These are phyloP conservation scores for Zootermopsis nevadensis DNA, from an alignment of 2,888 invertebrate species.

Conservation along the genomic window DNA sequence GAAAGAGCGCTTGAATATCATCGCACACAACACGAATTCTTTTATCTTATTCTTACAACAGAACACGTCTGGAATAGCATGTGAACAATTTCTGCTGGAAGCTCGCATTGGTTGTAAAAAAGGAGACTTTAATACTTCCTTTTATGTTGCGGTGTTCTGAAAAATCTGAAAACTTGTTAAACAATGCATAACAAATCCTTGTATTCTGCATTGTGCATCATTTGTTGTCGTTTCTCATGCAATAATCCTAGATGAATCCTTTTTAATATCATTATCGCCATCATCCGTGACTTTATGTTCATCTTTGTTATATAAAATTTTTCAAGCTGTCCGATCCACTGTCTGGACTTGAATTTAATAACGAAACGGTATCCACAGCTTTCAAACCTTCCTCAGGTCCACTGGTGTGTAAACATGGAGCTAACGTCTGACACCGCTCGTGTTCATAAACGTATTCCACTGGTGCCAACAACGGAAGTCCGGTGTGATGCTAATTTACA, in stretches of 20 bases:
- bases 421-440: background rate
- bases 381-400: background rate
- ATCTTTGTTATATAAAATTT: conserved; percentile 7
- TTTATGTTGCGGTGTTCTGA: background rate
- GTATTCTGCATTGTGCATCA: background rate
- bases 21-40: too few relatives aligned
- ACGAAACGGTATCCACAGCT: background rate
- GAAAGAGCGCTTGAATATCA: too few relatives aligned
- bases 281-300: background rate
- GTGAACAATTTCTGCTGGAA: background rate
- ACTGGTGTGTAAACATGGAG: background rate
- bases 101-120: background rate
- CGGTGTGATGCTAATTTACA: background rate
- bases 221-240: background rate
- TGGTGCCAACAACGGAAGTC: background rate
- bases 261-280: background rate
- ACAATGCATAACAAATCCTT: conserved; percentile 4
- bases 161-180: background rate
- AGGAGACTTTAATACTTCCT: background rate
- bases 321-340: background rate
- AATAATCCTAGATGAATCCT: background rate
- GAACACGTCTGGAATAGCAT: background rate
- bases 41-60: too few relatives aligned
- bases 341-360: background rate
- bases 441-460: background rate